A percentile compares a stretch with the other conserved stretches of the same genome.
Conservation (phyloP, 2,797 vertebrate genomes). For the Parambassis ranga region DNA sequence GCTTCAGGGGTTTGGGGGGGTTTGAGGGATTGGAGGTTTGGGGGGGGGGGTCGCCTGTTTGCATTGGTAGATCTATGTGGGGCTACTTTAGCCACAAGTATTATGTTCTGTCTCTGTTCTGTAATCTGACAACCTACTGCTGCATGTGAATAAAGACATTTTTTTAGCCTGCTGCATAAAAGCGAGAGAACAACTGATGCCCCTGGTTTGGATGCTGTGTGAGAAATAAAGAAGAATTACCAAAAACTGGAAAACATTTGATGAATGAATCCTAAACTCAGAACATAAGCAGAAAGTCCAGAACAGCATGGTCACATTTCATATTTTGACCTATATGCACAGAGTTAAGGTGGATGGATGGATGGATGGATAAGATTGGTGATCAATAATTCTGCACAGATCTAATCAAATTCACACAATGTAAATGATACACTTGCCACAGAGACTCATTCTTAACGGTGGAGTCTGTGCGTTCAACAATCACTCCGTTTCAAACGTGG, state of each 20-base stretch:
- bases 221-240: slow-evolving; percentile 68
- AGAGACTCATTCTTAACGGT: too few relatives aligned
- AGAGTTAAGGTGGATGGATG: too few relatives aligned
- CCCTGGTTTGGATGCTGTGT: slow-evolving; percentile 66
- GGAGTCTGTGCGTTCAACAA: too few relatives aligned
- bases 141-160: slow-evolving; percentile 81
- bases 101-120: slow-evolving; percentile 68
- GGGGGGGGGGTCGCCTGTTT: slow-evolving; percentile 26
- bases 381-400: too few relatives aligned
- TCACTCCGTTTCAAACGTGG: slow-evolving; percentile 35
- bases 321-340: too few relatives aligned
- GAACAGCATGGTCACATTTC: too few relatives aligned
- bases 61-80: slow-evolving; percentile 43
- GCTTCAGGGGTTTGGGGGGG: slow-evolving; percentile 47
- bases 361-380: too few relatives aligned
- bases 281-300: too few relatives aligned
- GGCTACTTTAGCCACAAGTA: slow-evolving; percentile 49
- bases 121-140: slow-evolving; percentile 74
- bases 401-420: too few relatives aligned
- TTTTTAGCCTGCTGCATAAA: slow-evolving; percentile 70
- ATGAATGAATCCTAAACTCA: slow-evolving; percentile 24
- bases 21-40: too few relatives aligned
- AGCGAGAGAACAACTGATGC: slow-evolving; percentile 59
- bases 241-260: slow-evolving; percentile 22
- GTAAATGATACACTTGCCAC: too few relatives aligned